Evolutionary conservation across 1,140 invertebrate species (phyloP).

Genomic region (Sitobion miscanthi): DNA sequence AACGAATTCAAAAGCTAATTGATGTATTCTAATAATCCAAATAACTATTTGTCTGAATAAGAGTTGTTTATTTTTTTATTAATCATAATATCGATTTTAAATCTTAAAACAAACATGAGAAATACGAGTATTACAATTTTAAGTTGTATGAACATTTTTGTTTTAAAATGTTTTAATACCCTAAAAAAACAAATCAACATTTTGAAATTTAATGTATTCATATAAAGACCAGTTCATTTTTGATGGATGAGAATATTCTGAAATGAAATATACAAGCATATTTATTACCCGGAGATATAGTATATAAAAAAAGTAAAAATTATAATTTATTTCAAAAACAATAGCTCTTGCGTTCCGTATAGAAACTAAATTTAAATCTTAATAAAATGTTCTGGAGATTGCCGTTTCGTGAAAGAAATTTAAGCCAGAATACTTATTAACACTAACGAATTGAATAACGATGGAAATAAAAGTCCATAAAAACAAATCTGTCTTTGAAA

Average conservation of each 20-base stretch:
- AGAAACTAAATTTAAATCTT: background rate
- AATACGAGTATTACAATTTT: background rate
- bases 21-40: no score
- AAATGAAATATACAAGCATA: background rate
- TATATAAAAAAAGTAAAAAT: background rate
- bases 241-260: background rate
- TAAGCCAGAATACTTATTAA: background rate
- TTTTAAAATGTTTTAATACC: background rate
- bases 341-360: background rate
- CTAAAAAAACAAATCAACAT: background rate
- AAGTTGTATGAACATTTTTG: background rate
- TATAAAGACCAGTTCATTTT: background rate
- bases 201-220: background rate
- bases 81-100: background rate
- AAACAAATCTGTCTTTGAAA: constrained; percentile 14
- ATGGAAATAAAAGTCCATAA: background rate
- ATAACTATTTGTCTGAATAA: no score
- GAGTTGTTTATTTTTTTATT: no score
- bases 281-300: background rate
- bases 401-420: background rate
- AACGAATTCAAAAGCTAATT: background rate
- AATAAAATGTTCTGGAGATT: background rate
- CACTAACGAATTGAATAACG: background rate
- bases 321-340: background rate
- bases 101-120: background rate